Evolutionary conservation across 2,888 invertebrate genomes (phyloP), one percentile per base, ranked within the genome.

Genomic region (Diaprepes abbreviatus): DNA sequence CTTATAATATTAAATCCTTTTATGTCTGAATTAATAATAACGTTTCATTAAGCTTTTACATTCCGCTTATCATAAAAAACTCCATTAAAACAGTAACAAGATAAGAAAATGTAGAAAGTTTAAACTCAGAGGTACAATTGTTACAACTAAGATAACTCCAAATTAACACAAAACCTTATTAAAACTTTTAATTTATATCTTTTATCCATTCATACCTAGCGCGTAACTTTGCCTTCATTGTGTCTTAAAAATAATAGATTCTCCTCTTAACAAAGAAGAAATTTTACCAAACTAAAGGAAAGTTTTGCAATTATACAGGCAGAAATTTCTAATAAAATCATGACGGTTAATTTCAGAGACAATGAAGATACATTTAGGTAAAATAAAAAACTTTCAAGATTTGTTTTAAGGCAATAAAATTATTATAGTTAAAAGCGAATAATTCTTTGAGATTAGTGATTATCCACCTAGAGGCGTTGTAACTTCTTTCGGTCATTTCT

Each of bases 151-250:
- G 62, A 63, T 63, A 52, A 52, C 36, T 63, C 52, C 24, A 35
- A 63, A 63, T 63, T 63, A 63, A 63, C 62, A 52, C 62, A 52
- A 58, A 63, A 63, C 52, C 48, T 63, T 50, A 38, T 63, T 63
- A 63, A 63, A 63, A 63, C 28, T 63, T 63, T 52, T 52, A 63
- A 63, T 63, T 63, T 63, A 63, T 63, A 63, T 36, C 36, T 63
- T 36, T 63, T 38, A 48, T 19, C 52, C 62, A 63, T 63, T 63
- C 62, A 52, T 63, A 63, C 62, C 52, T 63, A 52, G 36, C 38
- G 17, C 38, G 24, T 50, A 63, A 63, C 52, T 63, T 36, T 36
- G 48, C 21, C 52, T 63, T 63, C 38, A 63, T 63, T 63, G 62
- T 63, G 21, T 40, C 62, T 19, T 52, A 63, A 52, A 63, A 63